Base-by-base conservation (phyloP, 2,888 invertebrate genomes). In the Himalopsyche kuldschensis region DNA sequence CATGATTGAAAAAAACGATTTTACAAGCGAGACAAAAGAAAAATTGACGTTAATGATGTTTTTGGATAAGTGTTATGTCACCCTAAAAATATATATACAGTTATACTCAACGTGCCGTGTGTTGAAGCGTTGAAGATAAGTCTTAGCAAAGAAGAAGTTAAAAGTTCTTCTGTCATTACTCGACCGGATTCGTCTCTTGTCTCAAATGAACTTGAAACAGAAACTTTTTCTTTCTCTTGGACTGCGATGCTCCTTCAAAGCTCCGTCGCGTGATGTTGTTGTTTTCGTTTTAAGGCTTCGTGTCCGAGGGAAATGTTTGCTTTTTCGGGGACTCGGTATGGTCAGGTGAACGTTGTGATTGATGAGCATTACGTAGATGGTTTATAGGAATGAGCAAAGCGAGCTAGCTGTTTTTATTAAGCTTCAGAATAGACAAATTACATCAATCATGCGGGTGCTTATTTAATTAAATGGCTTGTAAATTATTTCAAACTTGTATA, bases 291-390 rank as follows among this genome's bases (percentile, higher is more conserved):
- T 46, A 75, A 75, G 20, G 46, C 63, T 78, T 46, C 78, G 77
- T 77, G 77, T 77, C 32, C 77, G 32, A 32, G 17, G 47, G 8
- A 47, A 78, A 69, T 78, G 82, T 82, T 77, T 78, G 63, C 55
- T 82, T 82, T 82, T 82, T 78, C 69, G 30, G 35, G 35, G 77
- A 55, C 82, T 82, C n/a, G 24, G 35, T 55, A 55, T 46, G 82
- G 82, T 82, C 82, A 82, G 46, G 46, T 78, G 32, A 80, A 80
- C 35, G 69, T 35, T 69, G 35, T 82, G 82, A 82, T 82, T 82
- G 78, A 82, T 82, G 82, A 82, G 55, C 55, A 20, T 24, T 55
- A 20, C n/a, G 55, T 55, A 55, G 24, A 55, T 55, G 55, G 55
- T 55, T 55, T 55, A 55, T 55, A 55, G 55, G 24, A 55, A 55